Evolutionary conservation across 2,888 invertebrate species (phyloP).

Genomic region (Drosophila limbata): DNA sequence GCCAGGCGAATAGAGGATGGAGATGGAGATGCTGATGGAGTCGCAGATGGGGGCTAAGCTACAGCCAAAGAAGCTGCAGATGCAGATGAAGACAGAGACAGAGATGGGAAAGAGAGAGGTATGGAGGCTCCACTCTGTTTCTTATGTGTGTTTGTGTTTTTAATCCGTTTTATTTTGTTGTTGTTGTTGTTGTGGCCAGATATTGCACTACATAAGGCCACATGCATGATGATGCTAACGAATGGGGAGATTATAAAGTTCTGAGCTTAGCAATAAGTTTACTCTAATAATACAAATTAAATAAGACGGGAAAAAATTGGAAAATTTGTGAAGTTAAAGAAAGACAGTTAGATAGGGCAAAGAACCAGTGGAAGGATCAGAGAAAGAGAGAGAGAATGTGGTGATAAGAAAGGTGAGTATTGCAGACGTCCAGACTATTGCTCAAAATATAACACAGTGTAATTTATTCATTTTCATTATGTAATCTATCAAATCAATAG

Average conservation of each 20-base stretch:
- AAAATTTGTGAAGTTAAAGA: not conserved
- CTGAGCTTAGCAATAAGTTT: too few species aligned
- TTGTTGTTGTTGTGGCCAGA: slow-evolving; percentile 40
- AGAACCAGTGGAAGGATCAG: not conserved
- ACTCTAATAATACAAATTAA: not conserved
- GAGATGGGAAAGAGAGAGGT: not conserved
- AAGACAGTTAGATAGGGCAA: not conserved
- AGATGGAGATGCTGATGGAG: slow-evolving; percentile 23
- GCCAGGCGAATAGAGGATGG: slow-evolving; percentile 4
- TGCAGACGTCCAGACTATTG: too few species aligned
- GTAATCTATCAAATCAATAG: too few species aligned
- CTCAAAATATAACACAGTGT: too few species aligned
- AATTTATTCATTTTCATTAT: too few species aligned
- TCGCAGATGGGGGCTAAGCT: slow-evolving; percentile 36
- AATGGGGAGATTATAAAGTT: slow-evolving; percentile 55
- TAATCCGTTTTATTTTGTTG: slow-evolving; percentile 68
- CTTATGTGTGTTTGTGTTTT: slow-evolving; percentile 39
- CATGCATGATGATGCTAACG: slow-evolving; percentile 47
- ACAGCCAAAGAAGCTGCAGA: slow-evolving; percentile 13
- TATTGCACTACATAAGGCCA: slow-evolving; percentile 64
- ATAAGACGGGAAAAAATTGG: not conserved
- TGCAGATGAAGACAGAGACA: slow-evolving; percentile 13
- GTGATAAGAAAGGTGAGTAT: too few species aligned
- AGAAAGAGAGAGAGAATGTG: not conserved
- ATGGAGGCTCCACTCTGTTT: slow-evolving; percentile 26